Percentiles rank a stretch among this genome's conserved stretches.
phyloP scores from a whole-genome alignment of 2,888 invertebrate species.

The Alitta virens region DNA sequence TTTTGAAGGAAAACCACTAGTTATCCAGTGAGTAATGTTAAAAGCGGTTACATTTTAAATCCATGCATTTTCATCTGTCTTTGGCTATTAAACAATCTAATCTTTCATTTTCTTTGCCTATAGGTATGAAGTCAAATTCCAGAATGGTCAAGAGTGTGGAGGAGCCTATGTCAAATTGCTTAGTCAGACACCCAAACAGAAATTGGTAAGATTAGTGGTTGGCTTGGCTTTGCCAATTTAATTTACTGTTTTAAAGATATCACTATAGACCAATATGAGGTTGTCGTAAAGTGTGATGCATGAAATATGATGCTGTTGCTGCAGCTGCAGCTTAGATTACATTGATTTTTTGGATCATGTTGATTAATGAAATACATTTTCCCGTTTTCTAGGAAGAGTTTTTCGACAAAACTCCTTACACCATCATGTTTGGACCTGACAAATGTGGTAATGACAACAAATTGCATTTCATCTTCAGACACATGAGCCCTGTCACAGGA shows the following conservation, averaged over 20 bases:
- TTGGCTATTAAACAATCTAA: no score
- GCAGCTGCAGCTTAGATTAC: no score
- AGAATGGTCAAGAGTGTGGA: slow-evolving; percentile 98
- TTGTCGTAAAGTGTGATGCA: no score
- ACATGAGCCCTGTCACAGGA: slow-evolving; percentile 89
- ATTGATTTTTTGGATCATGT: no score
- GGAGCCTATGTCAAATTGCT: slow-evolving; percentile 95
- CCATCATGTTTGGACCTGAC: slow-evolving; percentile 99
- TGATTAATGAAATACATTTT: not conserved
- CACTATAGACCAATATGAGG: no score
- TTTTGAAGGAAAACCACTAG: slow-evolving; percentile 73
- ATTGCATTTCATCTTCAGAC: slow-evolving; percentile 86
- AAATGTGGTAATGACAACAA: slow-evolving; percentile 97
- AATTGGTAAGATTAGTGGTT: slow-evolving; percentile 59
- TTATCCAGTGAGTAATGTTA: slow-evolving; percentile 79
- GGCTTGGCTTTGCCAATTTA: no score
- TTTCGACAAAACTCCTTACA: slow-evolving; percentile 94
- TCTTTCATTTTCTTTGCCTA: not conserved
- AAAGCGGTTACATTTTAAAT: no score
- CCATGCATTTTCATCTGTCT: no score
- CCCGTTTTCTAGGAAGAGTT: slow-evolving; percentile 66
- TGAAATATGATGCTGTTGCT: no score
- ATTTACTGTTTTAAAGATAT: no score
- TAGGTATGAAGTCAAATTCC: slow-evolving; percentile 66
- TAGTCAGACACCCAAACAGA: slow-evolving; percentile 68